These are phyloP conservation scores for Agelastica alni DNA, from an alignment of 2,888 invertebrate genomes.

Conservation along the genomic window DNA sequence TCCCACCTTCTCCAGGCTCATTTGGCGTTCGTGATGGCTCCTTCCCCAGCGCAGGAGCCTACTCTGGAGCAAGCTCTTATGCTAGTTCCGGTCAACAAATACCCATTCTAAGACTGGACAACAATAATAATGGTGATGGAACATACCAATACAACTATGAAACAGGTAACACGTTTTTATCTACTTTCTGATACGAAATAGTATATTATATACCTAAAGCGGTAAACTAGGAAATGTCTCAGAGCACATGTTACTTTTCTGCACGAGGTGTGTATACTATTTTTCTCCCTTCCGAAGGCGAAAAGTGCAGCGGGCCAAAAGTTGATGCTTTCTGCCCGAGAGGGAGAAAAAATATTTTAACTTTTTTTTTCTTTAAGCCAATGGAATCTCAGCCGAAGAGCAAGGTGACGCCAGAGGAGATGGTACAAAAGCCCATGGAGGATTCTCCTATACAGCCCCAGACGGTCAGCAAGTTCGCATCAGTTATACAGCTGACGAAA, in stretches of 20 bases:
- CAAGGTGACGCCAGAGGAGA: constrained; percentile 40
- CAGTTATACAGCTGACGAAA: constrained; percentile 61
- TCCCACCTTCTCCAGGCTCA: constrained; percentile 40
- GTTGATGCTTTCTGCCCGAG: too few species aligned
- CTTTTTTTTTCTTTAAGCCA: constrained; percentile 32
- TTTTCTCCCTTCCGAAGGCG: too few species aligned
- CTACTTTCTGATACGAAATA: too few species aligned
- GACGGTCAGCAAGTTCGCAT: constrained; percentile 45
- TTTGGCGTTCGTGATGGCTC: background rate
- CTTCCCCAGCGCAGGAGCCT: constrained; percentile 35
- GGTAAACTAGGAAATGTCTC: too few species aligned
- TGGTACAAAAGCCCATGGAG: constrained; percentile 43
- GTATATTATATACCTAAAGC: too few species aligned
- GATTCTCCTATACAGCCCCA: constrained; percentile 48
- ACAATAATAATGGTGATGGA: constrained; percentile 46
- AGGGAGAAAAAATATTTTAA: too few species aligned
- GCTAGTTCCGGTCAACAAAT: constrained; percentile 31
- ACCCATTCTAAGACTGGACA: constrained; percentile 43
- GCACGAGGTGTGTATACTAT: too few species aligned
- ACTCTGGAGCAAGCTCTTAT: background rate
- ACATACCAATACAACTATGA: constrained; percentile 57
- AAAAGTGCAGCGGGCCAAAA: too few species aligned
- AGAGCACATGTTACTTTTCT: too few species aligned
- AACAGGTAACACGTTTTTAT: constrained; percentile 58
- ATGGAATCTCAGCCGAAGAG: constrained; percentile 58